phyloP scores from a whole-genome alignment of 2,888 invertebrate genomes.

The Macaria notata region DNA sequence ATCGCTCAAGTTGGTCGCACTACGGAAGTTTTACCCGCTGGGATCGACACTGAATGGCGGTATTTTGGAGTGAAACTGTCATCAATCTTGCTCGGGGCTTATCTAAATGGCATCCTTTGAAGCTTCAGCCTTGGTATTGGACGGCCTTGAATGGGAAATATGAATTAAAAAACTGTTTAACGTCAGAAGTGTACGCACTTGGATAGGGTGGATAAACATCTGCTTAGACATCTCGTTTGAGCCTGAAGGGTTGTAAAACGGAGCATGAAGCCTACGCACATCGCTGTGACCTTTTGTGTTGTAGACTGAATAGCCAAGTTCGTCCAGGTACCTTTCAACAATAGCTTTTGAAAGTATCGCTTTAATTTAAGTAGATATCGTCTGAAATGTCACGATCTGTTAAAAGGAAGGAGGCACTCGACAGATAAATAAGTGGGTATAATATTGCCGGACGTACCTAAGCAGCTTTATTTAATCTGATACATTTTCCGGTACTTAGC shows the following conservation, averaged over 20 bases:
- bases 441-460: too few relatives aligned
- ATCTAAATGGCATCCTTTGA: slow-evolving; percentile 59
- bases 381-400: slow-evolving; percentile 10
- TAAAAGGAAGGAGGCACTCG: not conserved
- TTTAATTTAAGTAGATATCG: slow-evolving; percentile 11
- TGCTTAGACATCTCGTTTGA: slow-evolving; percentile 13
- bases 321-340: slow-evolving; percentile 14
- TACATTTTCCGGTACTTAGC: too few relatives aligned
- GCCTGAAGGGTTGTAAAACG: slow-evolving; percentile 15
- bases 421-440: not conserved
- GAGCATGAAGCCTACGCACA: slow-evolving; percentile 9
- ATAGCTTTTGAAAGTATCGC: slow-evolving; percentile 13
- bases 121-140: slow-evolving; percentile 49
- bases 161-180: slow-evolving; percentile 39
- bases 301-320: slow-evolving; percentile 12
- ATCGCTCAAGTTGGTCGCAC: slow-evolving; percentile 33
- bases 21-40: slow-evolving; percentile 49
- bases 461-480: too few relatives aligned
- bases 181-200: slow-evolving; percentile 16
- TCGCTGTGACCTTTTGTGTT: slow-evolving; percentile 19
- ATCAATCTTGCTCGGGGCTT: slow-evolving; percentile 63
- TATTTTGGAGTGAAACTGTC: slow-evolving; percentile 51
- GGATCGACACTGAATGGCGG: slow-evolving; percentile 53
- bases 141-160: slow-evolving; percentile 48
- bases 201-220: slow-evolving; percentile 4